Percentiles rank a stretch among this genome's conserved stretches.
Conservation (phyloP, 2,888 invertebrate species). For the Ophioninae sp. region DNA sequence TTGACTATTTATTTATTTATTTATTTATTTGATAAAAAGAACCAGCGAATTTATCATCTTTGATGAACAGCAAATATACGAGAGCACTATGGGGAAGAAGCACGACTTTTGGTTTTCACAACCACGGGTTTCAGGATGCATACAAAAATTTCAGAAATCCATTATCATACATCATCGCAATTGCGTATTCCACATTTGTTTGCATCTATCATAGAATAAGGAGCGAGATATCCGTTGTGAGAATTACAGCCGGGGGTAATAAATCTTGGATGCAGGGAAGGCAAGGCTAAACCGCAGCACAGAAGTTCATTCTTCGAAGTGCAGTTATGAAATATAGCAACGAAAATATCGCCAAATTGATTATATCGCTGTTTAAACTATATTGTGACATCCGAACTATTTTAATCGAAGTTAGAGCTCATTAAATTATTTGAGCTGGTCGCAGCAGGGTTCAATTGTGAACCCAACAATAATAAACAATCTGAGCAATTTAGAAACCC, state of each 20-base stretch:
- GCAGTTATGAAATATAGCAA: neutral
- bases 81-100: slow-evolving; percentile 12
- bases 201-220: slow-evolving; percentile 44
- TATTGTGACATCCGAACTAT: neutral
- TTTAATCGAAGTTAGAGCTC: too few species aligned
- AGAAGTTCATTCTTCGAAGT: neutral
- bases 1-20: too few species aligned
- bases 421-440: too few species aligned
- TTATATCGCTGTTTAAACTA: neutral
- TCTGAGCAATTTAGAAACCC: too few species aligned
- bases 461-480: too few species aligned
- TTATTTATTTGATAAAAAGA: neutral
- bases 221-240: slow-evolving; percentile 20
- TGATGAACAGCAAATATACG: slow-evolving; percentile 22
- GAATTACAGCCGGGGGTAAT: neutral
- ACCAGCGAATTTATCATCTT: slow-evolving; percentile 48
- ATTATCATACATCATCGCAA: slow-evolving; percentile 56
- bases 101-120: neutral
- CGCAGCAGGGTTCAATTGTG: too few species aligned
- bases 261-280: neutral
- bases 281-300: neutral
- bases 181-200: slow-evolving; percentile 51
- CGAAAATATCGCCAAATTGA: neutral
- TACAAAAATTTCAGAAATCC: slow-evolving; percentile 49
- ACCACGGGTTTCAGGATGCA: slow-evolving; percentile 3